Conservation (phyloP, 2,113 vertebrate species). For the Neodon shergylaensis region DNA sequence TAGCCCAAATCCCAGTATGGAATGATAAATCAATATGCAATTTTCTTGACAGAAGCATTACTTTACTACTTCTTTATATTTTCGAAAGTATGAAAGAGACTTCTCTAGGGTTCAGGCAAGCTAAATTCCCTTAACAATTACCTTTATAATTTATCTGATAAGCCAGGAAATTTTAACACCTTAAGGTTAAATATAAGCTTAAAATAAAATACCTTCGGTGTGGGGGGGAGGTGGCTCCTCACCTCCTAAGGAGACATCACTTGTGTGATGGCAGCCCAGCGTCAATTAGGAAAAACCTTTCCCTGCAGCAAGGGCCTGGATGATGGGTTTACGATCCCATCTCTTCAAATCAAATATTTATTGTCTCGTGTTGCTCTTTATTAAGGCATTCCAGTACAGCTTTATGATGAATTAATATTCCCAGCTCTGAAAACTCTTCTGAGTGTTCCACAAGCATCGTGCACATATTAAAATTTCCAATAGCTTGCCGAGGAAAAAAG, state of each 20-base stretch:
- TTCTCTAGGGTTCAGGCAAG: conserved; percentile 57
- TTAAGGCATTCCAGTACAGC: conserved; percentile 32
- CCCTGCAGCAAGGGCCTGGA: conserved; percentile 60
- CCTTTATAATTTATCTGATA: conserved; percentile 53
- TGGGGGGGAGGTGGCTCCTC: background rate
- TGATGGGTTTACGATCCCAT: conserved; percentile 61
- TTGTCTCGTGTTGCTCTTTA: conserved; percentile 66
- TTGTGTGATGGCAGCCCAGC: conserved; percentile 7
- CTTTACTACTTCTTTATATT: conserved; percentile 67
- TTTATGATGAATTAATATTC: conserved; percentile 70
- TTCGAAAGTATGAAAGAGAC: conserved; percentile 64
- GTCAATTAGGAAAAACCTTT: conserved; percentile 40
- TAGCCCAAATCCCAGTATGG: conserved; percentile 36
- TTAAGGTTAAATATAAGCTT: conserved; percentile 46
- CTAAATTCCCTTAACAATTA: conserved; percentile 69
- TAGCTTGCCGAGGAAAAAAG: background rate
- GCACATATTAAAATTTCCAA: conserved; percentile 62
- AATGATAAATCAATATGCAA: conserved; percentile 67
- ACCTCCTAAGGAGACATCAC: background rate
- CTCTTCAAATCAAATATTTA: conserved; percentile 75
- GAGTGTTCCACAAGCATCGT: conserved; percentile 50
- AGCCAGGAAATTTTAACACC: conserved; percentile 57
- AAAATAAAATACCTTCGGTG: conserved; percentile 49
- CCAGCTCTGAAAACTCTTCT: conserved; percentile 53
- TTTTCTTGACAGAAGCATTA: conserved; percentile 74